Base-by-base conservation (phyloP, 2,888 invertebrate genomes). In the Ennomos erosarius region DNA sequence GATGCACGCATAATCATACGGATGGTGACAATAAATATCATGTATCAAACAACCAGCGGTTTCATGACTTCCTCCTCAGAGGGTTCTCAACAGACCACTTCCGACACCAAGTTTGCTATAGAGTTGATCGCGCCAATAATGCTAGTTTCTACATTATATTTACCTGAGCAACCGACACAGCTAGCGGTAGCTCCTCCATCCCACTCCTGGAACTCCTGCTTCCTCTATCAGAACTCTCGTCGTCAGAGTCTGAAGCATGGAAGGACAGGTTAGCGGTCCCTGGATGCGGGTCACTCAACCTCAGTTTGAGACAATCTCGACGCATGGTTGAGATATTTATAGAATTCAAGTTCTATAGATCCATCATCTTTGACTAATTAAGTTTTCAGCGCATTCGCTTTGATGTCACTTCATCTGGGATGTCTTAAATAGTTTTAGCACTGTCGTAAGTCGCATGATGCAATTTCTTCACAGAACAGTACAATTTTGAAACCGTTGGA, bases 201-300 rank as follows among this genome's bases (percentile, higher is more conserved):
- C 74, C 82, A 67, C 78, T 79, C 50, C 79, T 78, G 39, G 84
- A 77, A 59, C 79, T 77, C 33, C 82, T 70, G 56, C 77, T 78
- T 10, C 84, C 80, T 57, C 86, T 71, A 45, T 88, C 88, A 1
- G 84, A 82, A 54, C 74, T 78, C 57, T 92, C 91, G 65, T 92
- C 91, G 49, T 92, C 92, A 11, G 91, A 91, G 68, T 92, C 90
- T 10, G 91, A 90, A 1, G 84, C 82, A 56, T 87, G 88, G 64
- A 87, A 83, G 26, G 88, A 87, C 0, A 83, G 75, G 53, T 77
- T 84, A 26, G 81, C 77, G 8, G 85, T 73, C 50, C 82, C 82
- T 0, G 88, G 85, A 61, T 78, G 87, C 0, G 92, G 91, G 65
- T 93, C 93, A 66, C 90, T 92, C 34, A 93, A 85, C 67, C 92